Conservation (phyloP, 2,113 vertebrate species). For the Daphoenositta chrysoptera region DNA sequence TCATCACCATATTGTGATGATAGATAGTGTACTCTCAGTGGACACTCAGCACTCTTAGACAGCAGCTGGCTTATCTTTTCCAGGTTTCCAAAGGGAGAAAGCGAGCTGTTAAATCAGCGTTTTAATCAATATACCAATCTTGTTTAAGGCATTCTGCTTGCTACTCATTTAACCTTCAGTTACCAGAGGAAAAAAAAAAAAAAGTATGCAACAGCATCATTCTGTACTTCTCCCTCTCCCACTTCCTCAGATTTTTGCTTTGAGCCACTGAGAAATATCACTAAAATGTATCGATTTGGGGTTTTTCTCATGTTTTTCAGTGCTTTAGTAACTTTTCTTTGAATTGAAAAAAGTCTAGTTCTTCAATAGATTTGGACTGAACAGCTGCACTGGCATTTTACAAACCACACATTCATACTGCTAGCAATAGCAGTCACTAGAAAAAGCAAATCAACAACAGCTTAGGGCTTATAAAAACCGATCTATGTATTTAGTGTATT, state of each 20-base stretch:
- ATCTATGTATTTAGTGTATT: background rate
- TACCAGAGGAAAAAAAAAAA: constrained; percentile 68
- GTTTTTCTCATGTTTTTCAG: background rate
- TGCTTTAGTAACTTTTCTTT: background rate
- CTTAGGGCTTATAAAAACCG: background rate
- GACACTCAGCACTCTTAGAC: constrained; percentile 86
- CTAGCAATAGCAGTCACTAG: background rate
- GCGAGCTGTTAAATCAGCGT: constrained; percentile 90
- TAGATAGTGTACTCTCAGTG: constrained; percentile 92
- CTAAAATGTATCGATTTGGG: background rate
- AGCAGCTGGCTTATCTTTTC: constrained; percentile 97
- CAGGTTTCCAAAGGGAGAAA: constrained; percentile 83
- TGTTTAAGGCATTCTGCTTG: constrained; percentile 86
- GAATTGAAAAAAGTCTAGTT: background rate
- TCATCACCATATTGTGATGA: constrained; percentile 99
- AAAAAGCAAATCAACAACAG: background rate
- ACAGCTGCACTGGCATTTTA: background rate
- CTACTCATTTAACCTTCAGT: constrained; percentile 82
- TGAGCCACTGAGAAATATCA: constrained; percentile 44
- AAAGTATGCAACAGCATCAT: constrained; percentile 13
- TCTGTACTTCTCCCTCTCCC: background rate
- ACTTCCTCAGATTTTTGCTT: constrained; percentile 27
- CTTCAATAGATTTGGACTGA: background rate
- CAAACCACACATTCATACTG: background rate
- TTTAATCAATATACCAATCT: constrained; percentile 99